phyloP scores from a whole-genome alignment of 2,797 vertebrate species.

The Sebastes jordani region DNA sequence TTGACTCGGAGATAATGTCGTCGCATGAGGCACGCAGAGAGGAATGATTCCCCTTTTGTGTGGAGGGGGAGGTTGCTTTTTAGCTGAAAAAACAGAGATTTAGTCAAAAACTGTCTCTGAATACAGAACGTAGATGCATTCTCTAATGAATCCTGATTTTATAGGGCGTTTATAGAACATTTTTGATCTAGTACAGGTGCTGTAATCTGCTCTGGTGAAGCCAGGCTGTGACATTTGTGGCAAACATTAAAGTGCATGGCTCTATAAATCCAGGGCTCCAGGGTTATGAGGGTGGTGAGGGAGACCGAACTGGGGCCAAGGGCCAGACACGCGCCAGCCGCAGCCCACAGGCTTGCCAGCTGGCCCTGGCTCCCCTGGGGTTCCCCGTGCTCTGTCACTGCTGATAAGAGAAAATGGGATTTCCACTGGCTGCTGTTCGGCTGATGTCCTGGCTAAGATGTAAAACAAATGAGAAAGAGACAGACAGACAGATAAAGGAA shows the following conservation, averaged over 20 bases:
- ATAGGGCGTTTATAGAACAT: neutral
- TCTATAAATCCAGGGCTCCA: slow-evolving; percentile 49
- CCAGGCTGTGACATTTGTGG: slow-evolving; percentile 40
- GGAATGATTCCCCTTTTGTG: neutral
- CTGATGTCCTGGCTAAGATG: slow-evolving; percentile 51
- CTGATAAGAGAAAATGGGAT: slow-evolving; percentile 82
- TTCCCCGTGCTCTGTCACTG: slow-evolving; percentile 69
- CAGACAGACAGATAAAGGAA: slow-evolving; percentile 32
- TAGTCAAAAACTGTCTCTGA: neutral
- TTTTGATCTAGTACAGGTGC: neutral
- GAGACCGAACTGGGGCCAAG: slow-evolving; percentile 28
- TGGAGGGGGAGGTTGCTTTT: neutral
- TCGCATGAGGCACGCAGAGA: neutral
- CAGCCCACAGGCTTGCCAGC: slow-evolving; percentile 67
- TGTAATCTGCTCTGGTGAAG: slow-evolving; percentile 12
- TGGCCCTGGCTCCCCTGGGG: slow-evolving; percentile 67
- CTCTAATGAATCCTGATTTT: neutral
- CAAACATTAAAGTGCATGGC: slow-evolving; percentile 42
- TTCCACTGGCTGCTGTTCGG: slow-evolving; percentile 70
- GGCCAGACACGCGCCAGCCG: slow-evolving; percentile 48
- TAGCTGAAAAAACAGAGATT: neutral
- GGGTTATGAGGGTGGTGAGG: slow-evolving; percentile 45
- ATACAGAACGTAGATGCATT: neutral
- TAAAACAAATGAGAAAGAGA: slow-evolving; percentile 47
- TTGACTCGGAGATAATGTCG: neutral